These are phyloP conservation scores for Meteorus cinctellus DNA, from an alignment of 2,888 invertebrate genomes.

Conservation along the genomic window DNA sequence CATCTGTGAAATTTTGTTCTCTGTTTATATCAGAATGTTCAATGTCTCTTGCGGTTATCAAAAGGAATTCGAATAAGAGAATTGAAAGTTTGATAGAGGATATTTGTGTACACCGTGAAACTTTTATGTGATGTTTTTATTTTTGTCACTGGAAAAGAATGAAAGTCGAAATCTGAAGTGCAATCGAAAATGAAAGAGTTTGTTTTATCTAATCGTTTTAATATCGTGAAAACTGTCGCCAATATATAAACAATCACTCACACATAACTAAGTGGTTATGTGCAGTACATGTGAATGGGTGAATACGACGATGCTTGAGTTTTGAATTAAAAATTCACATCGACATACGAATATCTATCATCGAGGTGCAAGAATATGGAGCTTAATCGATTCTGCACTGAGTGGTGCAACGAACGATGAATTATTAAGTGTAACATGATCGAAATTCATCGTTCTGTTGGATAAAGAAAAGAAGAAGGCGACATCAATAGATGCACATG, in stretches of 20 bases:
- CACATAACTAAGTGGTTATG: neutral
- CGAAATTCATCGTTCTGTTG: neutral
- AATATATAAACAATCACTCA: neutral
- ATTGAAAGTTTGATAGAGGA: too few species aligned
- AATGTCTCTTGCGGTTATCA: too few species aligned
- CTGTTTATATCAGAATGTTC: too few species aligned
- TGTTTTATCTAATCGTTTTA: neutral
- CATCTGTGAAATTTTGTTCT: too few species aligned
- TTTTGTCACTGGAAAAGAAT: neutral
- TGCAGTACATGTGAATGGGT: neutral
- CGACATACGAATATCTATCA: neutral
- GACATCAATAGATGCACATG: neutral
- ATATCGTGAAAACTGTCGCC: neutral
- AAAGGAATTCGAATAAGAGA: too few species aligned
- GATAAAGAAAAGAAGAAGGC: neutral
- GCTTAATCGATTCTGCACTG: neutral
- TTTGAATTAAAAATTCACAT: neutral
- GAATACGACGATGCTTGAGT: neutral
- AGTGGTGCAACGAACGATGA: constrained; percentile 1
- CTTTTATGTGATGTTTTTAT: neutral
- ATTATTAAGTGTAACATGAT: neutral
- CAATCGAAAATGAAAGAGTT: neutral
- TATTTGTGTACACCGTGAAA: too few species aligned
- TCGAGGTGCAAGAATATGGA: neutral
- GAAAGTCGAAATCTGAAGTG: too few species aligned